These are phyloP conservation scores for Triplophysa rosa DNA, from an alignment of 2,113 vertebrate species.

Conservation along the genomic window DNA sequence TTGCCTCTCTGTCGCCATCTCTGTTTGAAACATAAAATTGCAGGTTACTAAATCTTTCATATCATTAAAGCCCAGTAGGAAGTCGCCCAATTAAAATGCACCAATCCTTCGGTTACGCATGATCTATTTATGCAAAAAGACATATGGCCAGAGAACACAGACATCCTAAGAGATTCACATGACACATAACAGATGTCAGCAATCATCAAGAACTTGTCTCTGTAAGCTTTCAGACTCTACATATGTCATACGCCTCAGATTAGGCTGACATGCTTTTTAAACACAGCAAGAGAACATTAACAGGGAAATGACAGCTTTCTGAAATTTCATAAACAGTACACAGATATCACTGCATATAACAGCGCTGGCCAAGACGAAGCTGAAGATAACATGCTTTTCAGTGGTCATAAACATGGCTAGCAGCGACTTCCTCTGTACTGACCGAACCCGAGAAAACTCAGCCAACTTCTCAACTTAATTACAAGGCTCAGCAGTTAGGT, in stretches of 20 bases:
- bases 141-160: background rate
- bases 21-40: too few relatives aligned
- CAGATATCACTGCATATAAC: background rate
- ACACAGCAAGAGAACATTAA: slow-evolving; percentile 2
- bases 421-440: slow-evolving; percentile 50
- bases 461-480: slow-evolving; percentile 66
- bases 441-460: slow-evolving; percentile 38
- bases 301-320: background rate
- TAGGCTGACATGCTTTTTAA: slow-evolving; percentile 13
- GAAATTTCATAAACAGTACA: background rate
- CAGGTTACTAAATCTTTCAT: background rate
- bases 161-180: slow-evolving; percentile 4
- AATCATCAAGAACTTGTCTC: background rate
- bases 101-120: background rate
- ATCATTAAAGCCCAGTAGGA: background rate
- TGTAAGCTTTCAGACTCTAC: slow-evolving; percentile 14
- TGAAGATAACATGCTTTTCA: slow-evolving; percentile 27
- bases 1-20: too few relatives aligned
- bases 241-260: background rate
- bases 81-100: background rate
- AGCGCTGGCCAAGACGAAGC: background rate
- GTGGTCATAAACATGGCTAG: slow-evolving; percentile 7
- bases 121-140: background rate
- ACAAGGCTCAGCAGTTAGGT: slow-evolving; percentile 45
- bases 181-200: slow-evolving; percentile 10